Percentiles rank a stretch among this genome's conserved stretches.
These are phyloP conservation scores for Archegozetes longisetosus DNA, from an alignment of 1,140 invertebrate genomes.

Conservation along the genomic window DNA sequence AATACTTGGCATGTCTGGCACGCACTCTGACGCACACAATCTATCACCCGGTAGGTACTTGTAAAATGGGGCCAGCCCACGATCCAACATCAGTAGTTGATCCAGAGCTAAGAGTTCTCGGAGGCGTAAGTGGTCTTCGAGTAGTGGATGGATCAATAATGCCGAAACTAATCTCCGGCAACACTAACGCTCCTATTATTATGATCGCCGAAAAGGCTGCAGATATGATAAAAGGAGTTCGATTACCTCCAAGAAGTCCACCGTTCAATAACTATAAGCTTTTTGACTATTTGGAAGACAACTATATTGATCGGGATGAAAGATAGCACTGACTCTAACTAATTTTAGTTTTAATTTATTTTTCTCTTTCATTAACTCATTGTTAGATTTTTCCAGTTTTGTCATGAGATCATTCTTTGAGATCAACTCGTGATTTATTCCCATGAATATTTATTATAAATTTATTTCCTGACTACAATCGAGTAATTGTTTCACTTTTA, in stretches of 20 bases:
- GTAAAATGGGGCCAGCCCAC: slow-evolving; percentile 61
- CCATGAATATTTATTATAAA: no score
- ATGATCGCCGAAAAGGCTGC: slow-evolving; percentile 78
- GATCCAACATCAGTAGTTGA: slow-evolving; percentile 66
- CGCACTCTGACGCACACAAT: slow-evolving; percentile 69
- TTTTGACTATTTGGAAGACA: neutral
- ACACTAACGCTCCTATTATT: slow-evolving; percentile 61
- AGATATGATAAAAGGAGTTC: slow-evolving; percentile 49
- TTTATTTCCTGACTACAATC: no score
- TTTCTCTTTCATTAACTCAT: no score
- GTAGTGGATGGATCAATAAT: slow-evolving; percentile 65
- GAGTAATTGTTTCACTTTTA: no score
- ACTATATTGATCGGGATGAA: neutral
- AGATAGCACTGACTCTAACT: neutral
- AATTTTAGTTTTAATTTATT: no score
- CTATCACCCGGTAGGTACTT: slow-evolving; percentile 38
- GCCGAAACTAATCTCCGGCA: slow-evolving; percentile 52
- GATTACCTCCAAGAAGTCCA: neutral
- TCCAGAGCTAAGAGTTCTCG: slow-evolving; percentile 37
- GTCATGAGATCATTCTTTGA: no score
- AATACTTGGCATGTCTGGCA: slow-evolving; percentile 68
- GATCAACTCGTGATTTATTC: no score
- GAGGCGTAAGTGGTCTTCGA: slow-evolving; percentile 45
- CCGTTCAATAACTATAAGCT: neutral
- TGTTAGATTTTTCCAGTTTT: no score